Evolutionary conservation across 1,140 invertebrate genomes (phyloP).

Genomic region (Eriosoma lanigerum): DNA sequence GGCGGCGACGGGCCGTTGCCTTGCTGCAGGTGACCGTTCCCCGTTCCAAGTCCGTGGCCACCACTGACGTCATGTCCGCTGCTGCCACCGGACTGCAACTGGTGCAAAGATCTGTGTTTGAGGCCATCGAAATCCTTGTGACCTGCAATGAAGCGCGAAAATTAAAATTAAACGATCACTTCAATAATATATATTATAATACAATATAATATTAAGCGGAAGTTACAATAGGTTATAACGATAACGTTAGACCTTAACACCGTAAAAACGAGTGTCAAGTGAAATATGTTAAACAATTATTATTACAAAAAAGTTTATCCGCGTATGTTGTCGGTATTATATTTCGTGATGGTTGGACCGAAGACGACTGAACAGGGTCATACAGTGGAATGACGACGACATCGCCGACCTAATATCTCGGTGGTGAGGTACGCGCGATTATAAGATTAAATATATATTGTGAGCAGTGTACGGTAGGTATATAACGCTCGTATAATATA

Average conservation of each 20-base stretch:
- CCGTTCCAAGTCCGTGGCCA: background rate
- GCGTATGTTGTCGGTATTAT: background rate
- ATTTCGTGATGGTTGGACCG: background rate
- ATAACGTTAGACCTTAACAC: too few species aligned
- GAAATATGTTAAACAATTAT: background rate
- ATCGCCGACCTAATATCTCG: background rate
- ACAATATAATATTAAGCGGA: too few species aligned
- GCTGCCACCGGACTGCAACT: constrained; percentile 28
- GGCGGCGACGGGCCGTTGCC: constrained; percentile 37
- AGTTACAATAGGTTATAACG: too few species aligned
- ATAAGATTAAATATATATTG: too few species aligned
- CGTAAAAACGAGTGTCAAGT: too few species aligned
- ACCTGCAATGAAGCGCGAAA: background rate
- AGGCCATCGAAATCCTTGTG: constrained; percentile 46
- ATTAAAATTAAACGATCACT: too few species aligned
- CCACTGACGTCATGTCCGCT: constrained; percentile 23
- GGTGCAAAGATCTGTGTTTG: constrained; percentile 43
- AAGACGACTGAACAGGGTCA: background rate
- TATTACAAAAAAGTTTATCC: background rate
- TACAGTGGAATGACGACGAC: background rate
- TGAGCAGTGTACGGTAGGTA: too few species aligned
- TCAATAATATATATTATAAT: too few species aligned
- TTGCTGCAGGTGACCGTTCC: constrained; percentile 16
- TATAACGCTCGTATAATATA: too few species aligned
- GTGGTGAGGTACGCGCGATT: too few species aligned